Evolutionary conservation across 2,888 invertebrate genomes (phyloP).

Genomic region (Embidobia sp.): DNA sequence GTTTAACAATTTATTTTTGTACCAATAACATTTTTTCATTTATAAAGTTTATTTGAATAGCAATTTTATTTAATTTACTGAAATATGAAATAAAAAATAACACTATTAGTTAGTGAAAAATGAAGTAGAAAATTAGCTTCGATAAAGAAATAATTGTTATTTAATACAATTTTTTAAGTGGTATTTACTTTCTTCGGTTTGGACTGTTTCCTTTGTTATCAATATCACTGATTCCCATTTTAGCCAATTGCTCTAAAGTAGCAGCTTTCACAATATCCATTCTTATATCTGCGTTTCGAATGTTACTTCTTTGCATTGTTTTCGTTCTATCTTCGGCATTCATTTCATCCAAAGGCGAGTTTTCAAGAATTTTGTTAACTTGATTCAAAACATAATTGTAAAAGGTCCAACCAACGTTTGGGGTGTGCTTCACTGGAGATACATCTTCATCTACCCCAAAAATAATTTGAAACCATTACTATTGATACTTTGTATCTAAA

Average conservation of each 20-base stretch:
- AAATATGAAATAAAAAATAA: too few relatives aligned
- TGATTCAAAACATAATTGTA: conserved; percentile 87
- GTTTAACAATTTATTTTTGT: too few relatives aligned
- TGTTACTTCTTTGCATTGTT: conserved; percentile 7
- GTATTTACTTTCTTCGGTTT: conserved; percentile 66
- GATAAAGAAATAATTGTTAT: too few relatives aligned
- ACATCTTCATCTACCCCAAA: conserved; percentile 73
- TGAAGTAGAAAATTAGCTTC: too few relatives aligned
- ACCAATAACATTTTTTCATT: too few relatives aligned
- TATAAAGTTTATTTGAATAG: too few relatives aligned
- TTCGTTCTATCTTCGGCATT: conserved; percentile 3
- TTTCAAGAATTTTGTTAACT: conserved; percentile 83
- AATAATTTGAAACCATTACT: too few relatives aligned
- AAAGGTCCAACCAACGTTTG: conserved; percentile 87
- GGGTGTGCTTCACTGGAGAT: conserved; percentile 82
- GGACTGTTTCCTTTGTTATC: conserved; percentile 72
- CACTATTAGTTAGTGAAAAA: too few relatives aligned
- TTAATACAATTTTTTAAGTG: too few relatives aligned
- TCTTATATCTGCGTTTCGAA: conserved; percentile 50
- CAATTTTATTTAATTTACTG: too few relatives aligned
- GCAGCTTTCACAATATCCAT: conserved; percentile 76
- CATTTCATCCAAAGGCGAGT: conserved; percentile 75
- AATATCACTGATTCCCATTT: conserved; percentile 76
- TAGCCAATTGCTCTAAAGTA: conserved; percentile 77
- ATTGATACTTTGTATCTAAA: conserved; percentile 70